Conservation (phyloP, 2,113 vertebrate species). For the Eurystomus gularis region DNA sequence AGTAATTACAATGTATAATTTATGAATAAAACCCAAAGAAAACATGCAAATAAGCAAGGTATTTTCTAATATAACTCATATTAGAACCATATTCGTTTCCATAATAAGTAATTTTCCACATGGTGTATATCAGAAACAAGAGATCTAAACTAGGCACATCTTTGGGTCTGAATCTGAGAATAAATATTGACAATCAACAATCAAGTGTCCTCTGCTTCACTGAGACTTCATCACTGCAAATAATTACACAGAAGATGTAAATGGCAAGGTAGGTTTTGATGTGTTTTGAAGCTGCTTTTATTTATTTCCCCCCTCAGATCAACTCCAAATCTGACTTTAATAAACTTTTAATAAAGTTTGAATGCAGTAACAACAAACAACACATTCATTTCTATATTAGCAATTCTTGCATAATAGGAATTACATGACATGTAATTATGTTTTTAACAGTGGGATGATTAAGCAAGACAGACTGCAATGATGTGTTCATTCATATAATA, state of each 20-base stretch:
- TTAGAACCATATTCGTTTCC: not conserved
- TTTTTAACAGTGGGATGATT: not conserved
- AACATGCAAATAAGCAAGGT: not conserved
- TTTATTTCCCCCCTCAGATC: not conserved
- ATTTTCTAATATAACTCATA: not conserved
- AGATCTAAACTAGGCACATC: not conserved
- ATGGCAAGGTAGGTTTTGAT: not conserved
- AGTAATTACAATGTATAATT: not conserved
- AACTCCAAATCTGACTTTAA: not conserved
- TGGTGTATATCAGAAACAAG: not conserved
- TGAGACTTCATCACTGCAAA: not conserved
- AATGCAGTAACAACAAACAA: not conserved
- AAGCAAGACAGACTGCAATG: slow-evolving; percentile 14
- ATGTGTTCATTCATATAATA: not conserved
- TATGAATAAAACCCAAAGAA: not conserved
- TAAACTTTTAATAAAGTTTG: not conserved
- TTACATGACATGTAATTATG: not conserved
- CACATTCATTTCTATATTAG: not conserved
- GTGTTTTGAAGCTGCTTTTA: not conserved
- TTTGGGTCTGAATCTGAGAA: not conserved
- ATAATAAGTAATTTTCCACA: not conserved
- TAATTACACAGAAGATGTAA: not conserved
- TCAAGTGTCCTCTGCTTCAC: not conserved
- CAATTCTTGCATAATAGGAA: slow-evolving; percentile 17
- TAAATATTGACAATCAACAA: not conserved